These are phyloP conservation scores for Muricea muricata DNA, from an alignment of 92 coral and sea anemone species.

Conservation along the genomic window DNA sequence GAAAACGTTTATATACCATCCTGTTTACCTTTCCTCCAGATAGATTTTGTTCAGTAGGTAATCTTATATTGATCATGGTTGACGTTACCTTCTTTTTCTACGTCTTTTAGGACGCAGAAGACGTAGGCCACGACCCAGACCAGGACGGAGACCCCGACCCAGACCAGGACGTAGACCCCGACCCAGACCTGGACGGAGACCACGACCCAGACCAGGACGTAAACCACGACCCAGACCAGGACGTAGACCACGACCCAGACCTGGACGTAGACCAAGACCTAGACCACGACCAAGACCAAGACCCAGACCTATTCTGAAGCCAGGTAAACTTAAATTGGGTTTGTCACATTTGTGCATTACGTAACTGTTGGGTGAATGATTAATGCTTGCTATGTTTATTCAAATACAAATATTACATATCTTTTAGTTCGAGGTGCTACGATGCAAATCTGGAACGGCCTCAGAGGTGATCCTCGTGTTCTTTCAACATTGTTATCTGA, in stretches of 20 bases:
- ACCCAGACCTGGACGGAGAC: neutral
- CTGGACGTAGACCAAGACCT: neutral
- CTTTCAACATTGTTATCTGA: neutral
- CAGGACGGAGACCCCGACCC: too few relatives aligned
- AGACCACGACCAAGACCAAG: neutral
- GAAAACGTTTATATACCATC: neutral
- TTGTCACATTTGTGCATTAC: too few relatives aligned
- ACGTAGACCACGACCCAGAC: neutral
- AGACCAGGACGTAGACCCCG: slow-evolving; percentile 17
- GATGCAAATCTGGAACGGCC: neutral
- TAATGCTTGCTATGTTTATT: too few relatives aligned
- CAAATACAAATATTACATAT: neutral
- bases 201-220: neutral
- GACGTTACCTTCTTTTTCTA: neutral
- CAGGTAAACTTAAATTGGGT: neutral
- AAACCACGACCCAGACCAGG: slow-evolving; percentile 15
- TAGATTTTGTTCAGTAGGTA: too few relatives aligned
- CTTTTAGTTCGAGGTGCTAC: neutral
- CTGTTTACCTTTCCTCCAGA: too few relatives aligned
- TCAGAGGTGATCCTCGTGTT: neutral
- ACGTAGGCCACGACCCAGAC: neutral
- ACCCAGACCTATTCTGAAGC: neutral
- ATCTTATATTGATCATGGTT: neutral
- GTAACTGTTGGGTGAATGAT: too few relatives aligned
- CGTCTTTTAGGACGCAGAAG: neutral